These are phyloP conservation scores for Drosophila seguyi DNA, from an alignment of 1,140 invertebrate species.

Conservation along the genomic window DNA sequence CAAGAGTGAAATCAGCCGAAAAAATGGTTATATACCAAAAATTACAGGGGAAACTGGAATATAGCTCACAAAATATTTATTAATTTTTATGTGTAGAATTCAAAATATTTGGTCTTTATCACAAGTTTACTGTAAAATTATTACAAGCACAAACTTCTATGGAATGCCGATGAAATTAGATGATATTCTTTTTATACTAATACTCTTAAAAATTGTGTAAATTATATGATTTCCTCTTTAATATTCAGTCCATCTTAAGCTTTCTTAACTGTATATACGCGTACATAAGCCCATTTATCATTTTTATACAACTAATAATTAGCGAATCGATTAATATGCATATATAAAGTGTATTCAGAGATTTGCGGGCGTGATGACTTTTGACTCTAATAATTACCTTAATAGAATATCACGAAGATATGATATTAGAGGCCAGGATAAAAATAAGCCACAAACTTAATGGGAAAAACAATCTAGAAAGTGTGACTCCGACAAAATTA, in stretches of 20 bases:
- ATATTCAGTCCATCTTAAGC: background rate
- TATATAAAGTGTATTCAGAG: background rate
- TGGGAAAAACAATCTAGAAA: background rate
- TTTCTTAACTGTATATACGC: constrained; percentile 2
- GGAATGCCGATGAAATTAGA: background rate
- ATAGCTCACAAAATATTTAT: background rate
- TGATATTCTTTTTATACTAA: background rate
- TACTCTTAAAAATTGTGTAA: too few species aligned
- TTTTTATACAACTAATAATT: constrained; percentile 11
- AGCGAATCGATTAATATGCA: constrained; percentile 9
- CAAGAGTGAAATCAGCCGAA: constrained; percentile 55
- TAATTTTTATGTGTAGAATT: background rate
- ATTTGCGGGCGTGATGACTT: background rate
- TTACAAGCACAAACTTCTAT: background rate
- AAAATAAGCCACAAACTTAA: background rate
- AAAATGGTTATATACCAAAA: background rate
- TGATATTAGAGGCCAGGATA: background rate
- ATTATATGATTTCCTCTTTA: background rate
- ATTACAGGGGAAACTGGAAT: background rate
- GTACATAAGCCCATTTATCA: background rate
- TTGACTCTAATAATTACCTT: background rate
- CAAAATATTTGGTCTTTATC: background rate
- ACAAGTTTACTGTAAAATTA: background rate
- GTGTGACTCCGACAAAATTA: background rate
- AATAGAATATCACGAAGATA: background rate